A percentile compares a stretch with the other conserved stretches of the same genome.
Conservation (phyloP, 2,888 invertebrate genomes). For the Exephanes ischioxanthus region DNA sequence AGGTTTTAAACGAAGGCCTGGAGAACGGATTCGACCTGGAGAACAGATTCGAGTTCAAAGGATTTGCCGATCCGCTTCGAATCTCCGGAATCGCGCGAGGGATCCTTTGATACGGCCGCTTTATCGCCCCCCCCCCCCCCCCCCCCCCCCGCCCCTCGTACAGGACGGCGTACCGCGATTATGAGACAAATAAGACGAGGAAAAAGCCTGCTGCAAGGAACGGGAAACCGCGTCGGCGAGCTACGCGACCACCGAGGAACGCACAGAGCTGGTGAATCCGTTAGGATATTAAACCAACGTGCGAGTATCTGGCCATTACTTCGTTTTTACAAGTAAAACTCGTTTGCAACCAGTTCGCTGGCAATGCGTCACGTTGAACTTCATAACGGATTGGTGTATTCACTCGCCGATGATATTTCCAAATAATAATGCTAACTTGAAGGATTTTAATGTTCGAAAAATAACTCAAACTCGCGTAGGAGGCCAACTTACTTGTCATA, state of each 20-base stretch:
- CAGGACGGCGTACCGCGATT: background rate
- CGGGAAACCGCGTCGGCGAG: slow-evolving; percentile 57
- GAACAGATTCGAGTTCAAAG: background rate
- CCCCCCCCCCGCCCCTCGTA: background rate
- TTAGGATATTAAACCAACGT: slow-evolving; percentile 53
- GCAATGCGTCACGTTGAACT: slow-evolving; percentile 14
- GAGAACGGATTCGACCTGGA: no score
- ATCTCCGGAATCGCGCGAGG: slow-evolving; percentile 29
- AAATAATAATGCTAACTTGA: slow-evolving; percentile 33
- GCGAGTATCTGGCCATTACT: background rate
- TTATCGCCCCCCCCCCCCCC: slow-evolving; percentile 26
- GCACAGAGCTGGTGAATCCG: slow-evolving; percentile 22
- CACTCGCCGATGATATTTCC: slow-evolving; percentile 27
- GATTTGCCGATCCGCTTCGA: slow-evolving; percentile 9
- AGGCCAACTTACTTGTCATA: no score
- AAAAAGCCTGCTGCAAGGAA: slow-evolving; percentile 51
- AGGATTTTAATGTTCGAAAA: slow-evolving; percentile 12
- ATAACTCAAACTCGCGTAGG: background rate
- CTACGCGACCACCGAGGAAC: slow-evolving; percentile 39
- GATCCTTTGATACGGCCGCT: slow-evolving; percentile 47
- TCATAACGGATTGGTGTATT: slow-evolving; percentile 21
- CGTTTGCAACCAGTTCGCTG: slow-evolving; percentile 26
- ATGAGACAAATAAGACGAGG: slow-evolving; percentile 51
- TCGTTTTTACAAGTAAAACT: slow-evolving; percentile 43
- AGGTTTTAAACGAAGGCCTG: background rate